Conservation (phyloP, 2,113 vertebrate genomes). For the Synodontis membranacea region DNA sequence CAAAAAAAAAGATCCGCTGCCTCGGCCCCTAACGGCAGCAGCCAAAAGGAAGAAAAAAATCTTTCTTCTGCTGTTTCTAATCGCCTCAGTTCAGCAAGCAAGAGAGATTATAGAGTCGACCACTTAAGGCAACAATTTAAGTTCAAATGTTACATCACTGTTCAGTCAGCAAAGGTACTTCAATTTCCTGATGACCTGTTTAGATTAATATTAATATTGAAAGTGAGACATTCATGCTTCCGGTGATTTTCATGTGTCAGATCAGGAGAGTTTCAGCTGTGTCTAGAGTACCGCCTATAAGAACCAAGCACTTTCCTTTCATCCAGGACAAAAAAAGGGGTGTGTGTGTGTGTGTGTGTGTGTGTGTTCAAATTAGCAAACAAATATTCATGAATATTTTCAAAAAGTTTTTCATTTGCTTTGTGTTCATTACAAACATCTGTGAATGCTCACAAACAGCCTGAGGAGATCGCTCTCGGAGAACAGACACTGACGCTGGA, state of each 20-base stretch:
- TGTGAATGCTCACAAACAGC: too few species aligned
- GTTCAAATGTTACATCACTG: not conserved
- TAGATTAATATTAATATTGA: not conserved
- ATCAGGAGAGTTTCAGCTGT: not conserved
- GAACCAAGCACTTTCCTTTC: not conserved
- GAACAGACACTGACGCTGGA: too few species aligned
- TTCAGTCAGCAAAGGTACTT: not conserved
- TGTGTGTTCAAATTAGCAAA: too few species aligned
- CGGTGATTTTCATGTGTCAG: not conserved
- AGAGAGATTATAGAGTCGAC: not conserved
- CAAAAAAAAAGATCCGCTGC: too few species aligned
- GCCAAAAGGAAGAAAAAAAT: too few species aligned
- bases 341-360: too few species aligned
- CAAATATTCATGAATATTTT: too few species aligned
- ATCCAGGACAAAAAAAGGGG: not conserved
- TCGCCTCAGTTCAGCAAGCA: not conserved
- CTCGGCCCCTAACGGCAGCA: too few species aligned
- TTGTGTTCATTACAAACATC: too few species aligned
- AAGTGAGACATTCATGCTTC: not conserved
- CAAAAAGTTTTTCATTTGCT: too few species aligned
- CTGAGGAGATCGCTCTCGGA: too few species aligned
- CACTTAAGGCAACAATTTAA: not conserved
- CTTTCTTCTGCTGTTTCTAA: not conserved
- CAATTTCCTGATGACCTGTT: not conserved
- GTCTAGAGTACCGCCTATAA: not conserved